phyloP scores from a whole-genome alignment of 2,797 vertebrate species.

The Gymnocypris eckloni region DNA sequence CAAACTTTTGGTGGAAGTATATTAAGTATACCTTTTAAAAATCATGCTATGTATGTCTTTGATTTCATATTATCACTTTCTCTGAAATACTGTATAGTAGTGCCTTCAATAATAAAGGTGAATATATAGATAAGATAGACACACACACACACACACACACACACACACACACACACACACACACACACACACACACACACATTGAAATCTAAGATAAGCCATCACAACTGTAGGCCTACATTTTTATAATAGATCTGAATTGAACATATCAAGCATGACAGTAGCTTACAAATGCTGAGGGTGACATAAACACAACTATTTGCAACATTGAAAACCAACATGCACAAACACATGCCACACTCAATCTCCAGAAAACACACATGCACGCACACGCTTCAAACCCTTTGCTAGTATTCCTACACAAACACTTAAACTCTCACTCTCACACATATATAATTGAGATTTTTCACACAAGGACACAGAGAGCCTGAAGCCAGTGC shows the following conservation, averaged over 20 bases:
- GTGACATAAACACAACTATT: slow-evolving; percentile 75
- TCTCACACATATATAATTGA: slow-evolving; percentile 76
- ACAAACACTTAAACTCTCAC: slow-evolving; percentile 51
- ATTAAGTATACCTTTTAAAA: neutral
- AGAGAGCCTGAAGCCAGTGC: slow-evolving; percentile 77
- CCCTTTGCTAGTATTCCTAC: slow-evolving; percentile 31
- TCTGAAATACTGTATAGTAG: slow-evolving; percentile 73
- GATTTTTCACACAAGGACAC: slow-evolving; percentile 81
- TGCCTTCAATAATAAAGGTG: neutral
- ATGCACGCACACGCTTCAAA: slow-evolving; percentile 40
- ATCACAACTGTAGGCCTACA: neutral
- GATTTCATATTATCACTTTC: slow-evolving; percentile 56
- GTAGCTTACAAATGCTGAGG: slow-evolving; percentile 32
- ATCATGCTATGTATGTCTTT: neutral
- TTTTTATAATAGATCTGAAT: slow-evolving; percentile 5
- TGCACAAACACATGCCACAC: slow-evolving; percentile 54
- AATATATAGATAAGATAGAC: too few species aligned
- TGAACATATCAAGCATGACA: slow-evolving; percentile 28
- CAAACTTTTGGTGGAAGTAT: neutral
- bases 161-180: neutral
- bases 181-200: neutral
- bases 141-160: neutral
- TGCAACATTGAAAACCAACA: slow-evolving; percentile 68
- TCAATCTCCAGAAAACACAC: slow-evolving; percentile 27
- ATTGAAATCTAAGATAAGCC: neutral